A percentile compares a stretch with the other conserved stretches of the same genome.
phyloP scores from a whole-genome alignment of 1,140 invertebrate genomes.

The Platyscapa corneri region DNA sequence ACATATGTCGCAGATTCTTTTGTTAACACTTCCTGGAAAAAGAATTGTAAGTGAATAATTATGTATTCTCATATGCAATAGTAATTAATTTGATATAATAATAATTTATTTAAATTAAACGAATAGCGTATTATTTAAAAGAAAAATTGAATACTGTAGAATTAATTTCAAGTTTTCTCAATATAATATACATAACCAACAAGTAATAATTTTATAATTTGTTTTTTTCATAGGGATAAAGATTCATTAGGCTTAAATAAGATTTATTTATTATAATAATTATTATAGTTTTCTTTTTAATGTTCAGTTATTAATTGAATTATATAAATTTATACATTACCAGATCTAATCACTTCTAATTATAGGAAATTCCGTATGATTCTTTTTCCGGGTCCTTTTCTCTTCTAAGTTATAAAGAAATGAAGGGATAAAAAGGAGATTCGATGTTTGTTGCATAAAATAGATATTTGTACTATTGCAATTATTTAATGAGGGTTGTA shows the following conservation, averaged over 20 bases:
- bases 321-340: background rate
- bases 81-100: background rate
- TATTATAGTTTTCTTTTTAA: no score
- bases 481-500: slow-evolving; percentile 56
- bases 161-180: no score
- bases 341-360: background rate
- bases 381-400: slow-evolving; percentile 55
- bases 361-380: slow-evolving; percentile 23
- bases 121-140: background rate
- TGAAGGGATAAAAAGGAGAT: slow-evolving; percentile 54
- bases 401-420: slow-evolving; percentile 57
- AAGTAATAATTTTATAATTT: no score
- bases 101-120: background rate
- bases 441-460: slow-evolving; percentile 64
- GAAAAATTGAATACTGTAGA: no score
- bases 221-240: no score
- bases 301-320: no score
- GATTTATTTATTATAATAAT: no score
- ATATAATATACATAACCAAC: no score
- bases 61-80: background rate
- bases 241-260: no score
- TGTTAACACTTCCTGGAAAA: slow-evolving; percentile 47
- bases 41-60: slow-evolving; percentile 51
- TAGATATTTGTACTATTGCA: slow-evolving; percentile 61
- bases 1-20: slow-evolving; percentile 28